A percentile compares a stretch with the other conserved stretches of the same genome.
Conservation (phyloP, 2,888 invertebrate species). For the Argyresthia albistria region DNA sequence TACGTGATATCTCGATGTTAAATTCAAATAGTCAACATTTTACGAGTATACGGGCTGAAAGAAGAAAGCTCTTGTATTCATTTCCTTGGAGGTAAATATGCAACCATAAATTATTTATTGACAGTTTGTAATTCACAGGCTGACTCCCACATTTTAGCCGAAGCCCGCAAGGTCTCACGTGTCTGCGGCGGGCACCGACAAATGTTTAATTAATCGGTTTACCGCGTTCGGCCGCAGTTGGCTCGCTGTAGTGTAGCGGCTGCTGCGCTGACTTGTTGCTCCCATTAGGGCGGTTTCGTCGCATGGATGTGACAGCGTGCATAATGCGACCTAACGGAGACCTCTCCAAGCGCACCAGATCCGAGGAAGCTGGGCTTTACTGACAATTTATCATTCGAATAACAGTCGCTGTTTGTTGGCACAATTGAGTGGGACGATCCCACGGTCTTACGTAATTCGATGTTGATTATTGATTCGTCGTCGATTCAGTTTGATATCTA, state of each 20-base stretch:
- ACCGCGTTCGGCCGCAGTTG: conserved; percentile 11
- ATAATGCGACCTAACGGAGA: conserved; percentile 2
- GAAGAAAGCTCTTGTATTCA: too few species aligned
- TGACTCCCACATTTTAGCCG: too few species aligned
- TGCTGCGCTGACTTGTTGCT: conserved; percentile 2
- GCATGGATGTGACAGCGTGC: conserved; percentile 4
- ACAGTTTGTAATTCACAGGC: too few species aligned
- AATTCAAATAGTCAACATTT: too few species aligned
- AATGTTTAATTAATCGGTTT: conserved; percentile 22
- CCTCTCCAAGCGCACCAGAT: neutral
- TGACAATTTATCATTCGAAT: too few species aligned
- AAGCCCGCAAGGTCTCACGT: neutral
- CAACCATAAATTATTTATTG: too few species aligned
- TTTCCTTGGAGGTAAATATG: too few species aligned
- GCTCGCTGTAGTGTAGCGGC: neutral
- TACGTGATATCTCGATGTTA: too few species aligned
- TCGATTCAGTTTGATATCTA: conserved; percentile 17
- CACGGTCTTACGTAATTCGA: conserved; percentile 7
- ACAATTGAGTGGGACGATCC: neutral
- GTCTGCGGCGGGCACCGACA: conserved; percentile 11
- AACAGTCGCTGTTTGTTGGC: too few species aligned
- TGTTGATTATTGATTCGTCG: conserved; percentile 28
- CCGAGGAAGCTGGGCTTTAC: too few species aligned
- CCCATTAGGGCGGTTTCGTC: neutral
- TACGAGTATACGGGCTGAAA: too few species aligned